A percentile compares a stretch with the other conserved stretches of the same genome.
phyloP scores from a whole-genome alignment of 1,140 invertebrate genomes.

The Schmidtea mediterranea region DNA sequence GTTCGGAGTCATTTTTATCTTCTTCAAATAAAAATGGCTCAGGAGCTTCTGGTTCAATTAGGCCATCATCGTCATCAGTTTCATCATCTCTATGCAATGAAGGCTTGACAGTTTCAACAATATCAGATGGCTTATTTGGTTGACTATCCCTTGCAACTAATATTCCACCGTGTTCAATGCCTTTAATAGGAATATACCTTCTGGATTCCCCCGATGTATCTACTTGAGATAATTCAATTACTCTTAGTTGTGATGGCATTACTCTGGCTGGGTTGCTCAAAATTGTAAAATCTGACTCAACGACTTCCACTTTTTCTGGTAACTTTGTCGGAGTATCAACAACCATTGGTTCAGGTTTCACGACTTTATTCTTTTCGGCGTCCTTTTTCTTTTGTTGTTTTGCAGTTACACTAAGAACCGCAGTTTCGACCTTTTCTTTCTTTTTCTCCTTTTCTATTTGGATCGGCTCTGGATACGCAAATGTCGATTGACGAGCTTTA shows the following conservation, averaged over 20 bases:
- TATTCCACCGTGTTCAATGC: slow-evolving; percentile 58
- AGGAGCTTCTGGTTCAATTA: not conserved
- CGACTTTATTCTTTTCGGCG: slow-evolving; percentile 39
- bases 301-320: slow-evolving; percentile 23
- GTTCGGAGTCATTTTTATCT: not conserved
- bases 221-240: slow-evolving; percentile 37
- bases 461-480: slow-evolving; percentile 66
- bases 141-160: slow-evolving; percentile 56
- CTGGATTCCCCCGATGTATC: slow-evolving; percentile 34
- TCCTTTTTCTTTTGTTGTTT: slow-evolving; percentile 36
- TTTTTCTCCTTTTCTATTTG: slow-evolving; percentile 72
- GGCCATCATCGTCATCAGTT: not conserved
- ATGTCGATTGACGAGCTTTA: slow-evolving; percentile 68
- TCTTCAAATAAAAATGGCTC: not conserved
- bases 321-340: slow-evolving; percentile 9
- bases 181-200: slow-evolving; percentile 58
- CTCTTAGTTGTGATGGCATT: slow-evolving; percentile 68
- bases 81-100: not conserved
- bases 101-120: slow-evolving; percentile 45
- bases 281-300: slow-evolving; percentile 61
- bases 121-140: slow-evolving; percentile 46
- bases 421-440: slow-evolving; percentile 61
- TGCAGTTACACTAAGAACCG: slow-evolving; percentile 79
- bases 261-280: slow-evolving; percentile 71
- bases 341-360: slow-evolving; percentile 11